Conservation (phyloP, 2,797 vertebrate species). For the Lacerta bilineata region DNA sequence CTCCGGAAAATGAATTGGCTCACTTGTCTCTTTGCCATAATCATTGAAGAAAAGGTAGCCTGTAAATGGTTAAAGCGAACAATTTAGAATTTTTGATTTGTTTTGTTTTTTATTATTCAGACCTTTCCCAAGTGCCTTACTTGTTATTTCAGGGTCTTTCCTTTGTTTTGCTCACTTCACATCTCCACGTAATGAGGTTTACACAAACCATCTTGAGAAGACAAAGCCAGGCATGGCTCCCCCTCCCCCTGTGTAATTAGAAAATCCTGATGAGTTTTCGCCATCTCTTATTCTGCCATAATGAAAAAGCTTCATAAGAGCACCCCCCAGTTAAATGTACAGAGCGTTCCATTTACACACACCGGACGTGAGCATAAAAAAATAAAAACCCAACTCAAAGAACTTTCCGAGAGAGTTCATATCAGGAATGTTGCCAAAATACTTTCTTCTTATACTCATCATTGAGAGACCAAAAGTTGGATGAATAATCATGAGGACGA, state of each 20-base stretch:
- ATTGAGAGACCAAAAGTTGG: neutral
- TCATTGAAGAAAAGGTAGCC: neutral
- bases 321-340: neutral
- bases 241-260: neutral
- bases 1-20: neutral
- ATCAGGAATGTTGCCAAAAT: too few species aligned
- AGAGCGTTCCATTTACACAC: neutral
- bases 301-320: neutral
- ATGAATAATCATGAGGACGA: constrained; percentile 14
- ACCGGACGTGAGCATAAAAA: neutral
- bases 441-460: too few species aligned
- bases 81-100: neutral
- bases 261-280: constrained; percentile 1
- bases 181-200: neutral
- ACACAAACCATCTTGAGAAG: neutral
- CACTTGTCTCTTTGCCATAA: neutral
- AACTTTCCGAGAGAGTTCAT: constrained; percentile 14
- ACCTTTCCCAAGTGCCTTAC: neutral
- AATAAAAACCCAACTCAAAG: neutral
- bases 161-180: neutral
- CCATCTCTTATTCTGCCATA: neutral
- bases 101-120: neutral
- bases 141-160: neutral
- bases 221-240: neutral
- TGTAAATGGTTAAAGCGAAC: neutral